A percentile compares a stretch with the other conserved stretches of the same genome.
phyloP scores from a whole-genome alignment of 2,113 vertebrate species.

The Scalopus aquaticus region DNA sequence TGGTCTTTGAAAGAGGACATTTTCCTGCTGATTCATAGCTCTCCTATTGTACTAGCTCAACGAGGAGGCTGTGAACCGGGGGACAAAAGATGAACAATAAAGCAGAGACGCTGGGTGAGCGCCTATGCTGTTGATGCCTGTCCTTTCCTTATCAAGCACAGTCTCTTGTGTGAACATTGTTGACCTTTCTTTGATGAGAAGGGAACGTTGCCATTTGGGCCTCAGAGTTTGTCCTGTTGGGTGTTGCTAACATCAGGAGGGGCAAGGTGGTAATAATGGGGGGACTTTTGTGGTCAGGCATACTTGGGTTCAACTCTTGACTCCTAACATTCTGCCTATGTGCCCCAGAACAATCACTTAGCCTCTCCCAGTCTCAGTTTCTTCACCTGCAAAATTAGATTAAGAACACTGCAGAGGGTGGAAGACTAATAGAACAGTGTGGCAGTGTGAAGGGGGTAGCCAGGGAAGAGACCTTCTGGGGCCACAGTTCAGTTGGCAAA shows the following conservation, averaged over 20 bases:
- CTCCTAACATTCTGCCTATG: neutral
- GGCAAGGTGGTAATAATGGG: rapidly evolving
- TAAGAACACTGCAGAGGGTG: neutral
- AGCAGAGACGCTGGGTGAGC: rapidly evolving
- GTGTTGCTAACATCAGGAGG: neutral
- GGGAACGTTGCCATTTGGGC: neutral
- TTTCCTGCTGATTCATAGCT: conserved; percentile 55
- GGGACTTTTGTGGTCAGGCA: neutral
- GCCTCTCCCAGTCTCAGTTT: neutral
- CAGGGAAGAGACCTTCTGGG: neutral
- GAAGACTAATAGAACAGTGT: rapidly evolving
- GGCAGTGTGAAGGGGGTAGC: neutral
- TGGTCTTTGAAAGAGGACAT: neutral
- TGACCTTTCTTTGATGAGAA: neutral
- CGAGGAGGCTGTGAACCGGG: neutral
- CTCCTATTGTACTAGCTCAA: neutral
- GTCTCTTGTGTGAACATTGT: rapidly evolving
- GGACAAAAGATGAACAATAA: neutral
- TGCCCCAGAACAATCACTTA: neutral
- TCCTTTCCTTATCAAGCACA: neutral
- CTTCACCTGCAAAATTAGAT: neutral
- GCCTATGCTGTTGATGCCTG: rapidly evolving
- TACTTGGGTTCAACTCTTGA: neutral
- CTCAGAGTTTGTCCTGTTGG: neutral
- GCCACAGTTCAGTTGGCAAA: neutral